Base-by-base conservation (phyloP, 2,888 invertebrate genomes). In the Oscheius myriophilus region DNA sequence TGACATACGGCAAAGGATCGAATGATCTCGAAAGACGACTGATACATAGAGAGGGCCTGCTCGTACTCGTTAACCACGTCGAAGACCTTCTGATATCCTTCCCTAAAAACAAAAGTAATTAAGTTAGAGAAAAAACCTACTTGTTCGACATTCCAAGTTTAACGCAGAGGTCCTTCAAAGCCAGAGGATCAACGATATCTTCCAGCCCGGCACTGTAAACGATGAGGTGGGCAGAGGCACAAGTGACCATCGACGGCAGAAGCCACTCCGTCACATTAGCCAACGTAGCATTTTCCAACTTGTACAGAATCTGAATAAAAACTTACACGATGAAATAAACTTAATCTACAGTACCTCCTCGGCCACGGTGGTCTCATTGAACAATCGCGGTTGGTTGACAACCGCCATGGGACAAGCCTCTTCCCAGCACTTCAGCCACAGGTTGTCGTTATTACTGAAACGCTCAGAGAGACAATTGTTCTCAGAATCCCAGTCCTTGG, bases 281-380 rank as follows among this genome's bases (percentile, higher is more conserved):
- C 18, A 52, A 14, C 1, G 63, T 63, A 3, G 63, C 51, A 12
- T 42, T 63, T 21, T 63, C 63, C 52, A 63, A 21, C 7, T 23
- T 39, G 16, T 39, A 46, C n/a, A 63, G 52, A 42, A 63, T 52
- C 63, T 63, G 23, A 42, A 41, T 3, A n/a, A 4, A 46, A 25
- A 3, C 42, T 1, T 2, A 1, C 12, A 43, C 12, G 1, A 1
- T 62, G 21, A n/a, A 25, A 7, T 42, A 61, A n/a, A 12, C 18
- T 23, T 14, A 11, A 58, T 2, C 12, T 11, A 45, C 7, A 16
- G 12, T 25, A 93, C 93, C 88, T 94, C 95, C 86, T 96, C 93
- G 0, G 95, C 96, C 88, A 96, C 96, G 72, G 92, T 91, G 0
- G 93, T 93, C 87, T 97, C 96, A 87, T 98, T 96, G 87, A 98